Base-by-base conservation (phyloP, 2,797 vertebrate species). In the Sebastes melanostomus region DNA sequence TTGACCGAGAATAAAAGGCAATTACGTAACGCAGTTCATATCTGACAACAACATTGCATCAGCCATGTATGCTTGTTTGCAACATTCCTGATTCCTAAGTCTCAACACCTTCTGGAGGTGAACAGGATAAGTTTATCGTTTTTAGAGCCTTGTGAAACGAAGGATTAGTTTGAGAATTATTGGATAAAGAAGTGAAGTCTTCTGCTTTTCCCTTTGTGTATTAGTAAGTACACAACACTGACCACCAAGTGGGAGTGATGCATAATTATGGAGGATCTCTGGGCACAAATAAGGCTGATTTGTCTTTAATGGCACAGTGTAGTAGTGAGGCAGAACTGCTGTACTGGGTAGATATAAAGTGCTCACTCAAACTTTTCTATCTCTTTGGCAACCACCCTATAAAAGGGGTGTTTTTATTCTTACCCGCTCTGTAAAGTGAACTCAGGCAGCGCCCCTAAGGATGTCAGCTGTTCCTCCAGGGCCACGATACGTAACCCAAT, bases 401-500 rank as follows among this genome's bases (percentile, higher is more conserved):
- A 8, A 24, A 46, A 22, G 32, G 1, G 1, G 2, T 42, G 5
- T 59, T 72, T 24, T 24, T 16, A 11, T 16, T 36, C 75, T 80
- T 80, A 97, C 96, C 94, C 75, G 81, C 91, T 95, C 66, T 95
- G 93, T 60, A 95, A 82, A 30, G 92, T 93, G 92, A 96, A 94
- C 74, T 95, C 93, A 0, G 96, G 93, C 84, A 95, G 88, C 0
- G 96, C 96, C 22, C 95, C 96, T 0, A 92, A 72, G 0, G 95
- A 93, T 0, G 72, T 94, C 88, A 98, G 89, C 92, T 97, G 97
- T 79, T 97, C 94, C 81, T 98, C 97, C 86, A 98, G 90, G 58
- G 96, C 96, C 38, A 92, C 83, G 0, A 98, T 97, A 30, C 97
- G 96, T 68, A 97, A 90, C 11, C 96, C 96, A 0, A 98, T 96